phyloP scores from a whole-genome alignment of 2,888 invertebrate species.

The Crematogaster levior region DNA sequence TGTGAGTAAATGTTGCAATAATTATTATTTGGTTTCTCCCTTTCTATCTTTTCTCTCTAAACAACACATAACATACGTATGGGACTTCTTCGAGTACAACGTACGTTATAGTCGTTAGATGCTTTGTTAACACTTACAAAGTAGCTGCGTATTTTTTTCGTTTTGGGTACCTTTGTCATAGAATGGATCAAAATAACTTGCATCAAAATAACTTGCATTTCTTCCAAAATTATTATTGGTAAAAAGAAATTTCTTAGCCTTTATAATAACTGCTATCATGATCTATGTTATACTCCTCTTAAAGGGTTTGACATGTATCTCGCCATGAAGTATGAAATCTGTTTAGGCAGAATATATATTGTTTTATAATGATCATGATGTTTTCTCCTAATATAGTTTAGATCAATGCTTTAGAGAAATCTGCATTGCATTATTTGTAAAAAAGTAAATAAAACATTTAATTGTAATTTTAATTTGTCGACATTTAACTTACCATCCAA shows the following conservation, averaged over 20 bases:
- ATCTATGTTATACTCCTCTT: conserved; percentile 27
- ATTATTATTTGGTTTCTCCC: conserved; percentile 49
- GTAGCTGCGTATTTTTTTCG: conserved; percentile 51
- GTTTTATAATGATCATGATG: conserved; percentile 57
- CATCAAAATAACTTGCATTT: too few relatives aligned
- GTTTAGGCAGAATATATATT: conserved; percentile 41
- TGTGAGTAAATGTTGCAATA: conserved; percentile 65
- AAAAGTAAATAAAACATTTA: conserved; percentile 71
- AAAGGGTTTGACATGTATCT: conserved; percentile 25
- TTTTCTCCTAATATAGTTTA: conserved; percentile 59
- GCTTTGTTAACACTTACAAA: conserved; percentile 57
- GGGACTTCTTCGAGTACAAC: conserved; percentile 20
- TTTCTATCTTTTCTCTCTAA: conserved; percentile 8
- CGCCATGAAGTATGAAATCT: conserved; percentile 25
- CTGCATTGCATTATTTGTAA: conserved; percentile 76
- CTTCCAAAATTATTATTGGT: conserved; percentile 22
- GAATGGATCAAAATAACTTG: conserved; percentile 21
- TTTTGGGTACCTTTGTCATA: conserved; percentile 19
- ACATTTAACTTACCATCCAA: conserved; percentile 22
- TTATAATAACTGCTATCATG: background rate
- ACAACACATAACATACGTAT: conserved; percentile 35
- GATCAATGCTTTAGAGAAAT: conserved; percentile 72
- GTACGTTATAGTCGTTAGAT: conserved; percentile 37
- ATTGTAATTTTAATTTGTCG: conserved; percentile 40
- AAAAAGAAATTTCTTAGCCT: conserved; percentile 17